Base-by-base conservation (phyloP, 2,888 invertebrate species). In the Nematopogon swammerdamellus region DNA sequence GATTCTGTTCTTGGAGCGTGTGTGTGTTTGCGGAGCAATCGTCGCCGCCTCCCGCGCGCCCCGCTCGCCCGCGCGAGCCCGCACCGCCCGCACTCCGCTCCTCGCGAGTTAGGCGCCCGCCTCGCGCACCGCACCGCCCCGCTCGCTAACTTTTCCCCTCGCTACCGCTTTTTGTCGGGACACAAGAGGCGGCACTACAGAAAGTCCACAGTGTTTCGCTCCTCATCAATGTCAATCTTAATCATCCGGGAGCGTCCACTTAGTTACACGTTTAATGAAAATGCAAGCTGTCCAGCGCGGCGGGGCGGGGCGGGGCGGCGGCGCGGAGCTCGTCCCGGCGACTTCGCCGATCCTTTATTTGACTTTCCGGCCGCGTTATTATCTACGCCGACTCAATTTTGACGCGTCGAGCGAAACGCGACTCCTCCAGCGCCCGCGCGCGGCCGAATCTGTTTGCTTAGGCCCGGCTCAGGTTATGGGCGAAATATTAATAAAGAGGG, bases 371-470 rank as follows among this genome's bases (percentile, higher is more conserved):
- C 67, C 67, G 68, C 65, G 68, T 69, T 70, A 72, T 68, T 72
- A 74, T 73, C 72, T 72, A 63, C 70, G 67, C 67, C 70, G 67
- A 67, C 65, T 68, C 73, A 65, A 72, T 72, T 74, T 69, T 66
- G 68, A 68, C 68, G 71, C 64, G 73, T 73, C 8, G 73, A 72
- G 72, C 73, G 70, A 72, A 76, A 79, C 76, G 77, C 76, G 72
- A 79, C 80, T n/a, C n/a, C 69, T 73, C 70, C 72, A 80, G 67
- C 79, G 72, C 80, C 79, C 71, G 69, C 60, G 66, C 67, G 60
- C 62, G 58, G 59, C 68, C 68, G 71, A 72, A 68, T 72, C 72
- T 72, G 70, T 75, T 77, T 77, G 74, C 75, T 80, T 77, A 79
- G 74, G 74, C 61, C 61, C 64, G 62, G 58, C 64, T 60, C 60